Base-by-base conservation (phyloP, 2,888 invertebrate genomes). In the Thecophora atra region DNA sequence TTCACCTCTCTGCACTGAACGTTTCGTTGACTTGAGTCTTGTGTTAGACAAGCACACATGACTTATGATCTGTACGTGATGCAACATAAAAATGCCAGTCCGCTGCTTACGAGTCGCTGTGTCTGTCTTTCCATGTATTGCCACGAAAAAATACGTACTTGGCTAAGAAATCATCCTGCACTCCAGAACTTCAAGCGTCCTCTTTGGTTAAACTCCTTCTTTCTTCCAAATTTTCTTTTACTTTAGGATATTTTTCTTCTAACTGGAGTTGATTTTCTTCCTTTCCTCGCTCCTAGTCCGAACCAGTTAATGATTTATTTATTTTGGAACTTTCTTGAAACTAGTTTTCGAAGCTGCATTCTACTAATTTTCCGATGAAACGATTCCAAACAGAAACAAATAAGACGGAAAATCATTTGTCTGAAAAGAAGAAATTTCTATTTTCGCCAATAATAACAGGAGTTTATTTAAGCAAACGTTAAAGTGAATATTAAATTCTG, bases 41-140 rank as follows among this genome's bases (percentile, higher is more conserved):
- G 80, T 76, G 78, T 78, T 81, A 82, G 81, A 82, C 83, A 83
- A 80, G 80, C 80, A 82, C 84, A 83, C 84, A 83, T 83, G 83
- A 83, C 84, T 83, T 83, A 84, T 83, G 84, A 83, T 82, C 83
- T 77, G 76, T 82, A 83, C 84, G 84, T 83, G 83, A 84, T 84
- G 82, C 82, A 83, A 84, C 83, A 83, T 83, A 82, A 84, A 83
- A 83, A 82, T 82, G 80, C 80, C 79, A 80, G 80, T 81, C 81
- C 78, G 79, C 56, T 58, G 68, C 42, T 58, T 68, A 6, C 44
- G 21, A 37, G 28, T 15, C 26, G 21, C 24, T 17, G 17, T 24
- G 58, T 17, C 3, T 5, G 26, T 58, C 21, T 3, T 21, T 11
- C 58, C 58, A 24, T 11, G 19, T 11, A 19, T 24, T 17, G 6